Percentiles rank a stretch among this genome's conserved stretches.
phyloP scores from a whole-genome alignment of 2,888 invertebrate species.

The Cantharis nigra region DNA sequence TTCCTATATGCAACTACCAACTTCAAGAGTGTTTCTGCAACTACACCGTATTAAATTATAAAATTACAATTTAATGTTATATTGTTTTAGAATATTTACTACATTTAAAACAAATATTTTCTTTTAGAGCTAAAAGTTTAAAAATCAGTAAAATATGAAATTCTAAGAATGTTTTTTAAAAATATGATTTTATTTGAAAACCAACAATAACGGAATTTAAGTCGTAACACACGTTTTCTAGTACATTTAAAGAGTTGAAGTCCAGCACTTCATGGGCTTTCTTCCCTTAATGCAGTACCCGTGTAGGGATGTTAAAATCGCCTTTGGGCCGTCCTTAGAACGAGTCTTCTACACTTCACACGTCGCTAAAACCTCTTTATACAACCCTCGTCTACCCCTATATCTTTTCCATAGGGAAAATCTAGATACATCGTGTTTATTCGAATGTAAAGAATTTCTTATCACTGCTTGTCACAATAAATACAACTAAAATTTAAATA shows the following conservation, averaged over 20 bases:
- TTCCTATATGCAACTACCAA: not conserved
- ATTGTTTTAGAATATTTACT: not conserved
- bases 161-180: not conserved
- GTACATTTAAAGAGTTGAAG: conserved; percentile 31
- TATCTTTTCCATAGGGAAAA: conserved; percentile 27
- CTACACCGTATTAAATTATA: not conserved
- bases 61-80: not conserved
- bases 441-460: conserved; percentile 23
- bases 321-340: conserved; percentile 52
- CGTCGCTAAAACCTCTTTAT: conserved; percentile 46
- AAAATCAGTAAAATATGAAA: not conserved
- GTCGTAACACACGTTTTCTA: conserved; percentile 29
- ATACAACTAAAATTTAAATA: not conserved
- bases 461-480: conserved; percentile 6
- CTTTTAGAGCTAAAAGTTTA: not conserved
- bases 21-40: not conserved
- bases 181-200: not conserved
- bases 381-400: conserved; percentile 29
- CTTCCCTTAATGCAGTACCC: conserved; percentile 55
- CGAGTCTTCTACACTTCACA: conserved; percentile 45
- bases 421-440: conserved; percentile 25
- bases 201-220: conserved; percentile 21
- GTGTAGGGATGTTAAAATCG: conserved; percentile 56
- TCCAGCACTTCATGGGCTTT: conserved; percentile 42
- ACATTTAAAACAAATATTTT: not conserved